Base-by-base conservation (phyloP, 2,113 vertebrate genomes). In the Bettongia penicillata region DNA sequence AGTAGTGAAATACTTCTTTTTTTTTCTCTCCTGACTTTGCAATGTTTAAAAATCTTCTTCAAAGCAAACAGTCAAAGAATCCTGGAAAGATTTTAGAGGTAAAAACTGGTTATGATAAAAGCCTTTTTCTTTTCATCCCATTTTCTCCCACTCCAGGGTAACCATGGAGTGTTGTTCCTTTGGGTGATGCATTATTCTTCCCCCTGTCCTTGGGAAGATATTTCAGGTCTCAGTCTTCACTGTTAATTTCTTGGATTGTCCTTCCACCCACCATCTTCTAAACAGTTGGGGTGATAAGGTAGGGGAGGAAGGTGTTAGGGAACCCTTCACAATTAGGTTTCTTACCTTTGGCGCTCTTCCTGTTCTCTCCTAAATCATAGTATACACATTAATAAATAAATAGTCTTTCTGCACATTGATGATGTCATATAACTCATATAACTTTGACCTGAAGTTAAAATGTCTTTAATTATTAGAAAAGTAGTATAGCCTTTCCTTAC, bases 401-500 rank as follows among this genome's bases (percentile, higher is more conserved):
- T 22, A 93, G 95, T 95, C 96, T 94, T 61, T 68, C 50, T 48
- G 51, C 48, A 95, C 94, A 53, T 93, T 22, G 19, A 0, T 97
- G 97, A 97, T 50, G 43, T 94, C 93, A 91, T 0, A 94, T 96
- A 98, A 97, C 97, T 98, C 97, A 97, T 98, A 98, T 96, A 97
- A 98, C 97, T 98, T 98, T 97, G 14, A 95, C 94, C 94, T 96
- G 94, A 89, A 77, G 95, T 94, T 19, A 8, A 89, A 93, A 95
- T 50, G 52, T 52, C 93, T 96, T 68, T 7, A 93, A 91, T 95
- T 57, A 28, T 94, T 24, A 95, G 92, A 51, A 50, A 51, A 93
- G 95, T 53, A 92, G 94, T 31, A 68, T 95, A 57, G 91, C 77
- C 97, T 97, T 96, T 95, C 94, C 68, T 91, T 93, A 96, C 95